Base-by-base conservation (phyloP, 1,140 invertebrate genomes). In the Bombus vancouverensis region DNA sequence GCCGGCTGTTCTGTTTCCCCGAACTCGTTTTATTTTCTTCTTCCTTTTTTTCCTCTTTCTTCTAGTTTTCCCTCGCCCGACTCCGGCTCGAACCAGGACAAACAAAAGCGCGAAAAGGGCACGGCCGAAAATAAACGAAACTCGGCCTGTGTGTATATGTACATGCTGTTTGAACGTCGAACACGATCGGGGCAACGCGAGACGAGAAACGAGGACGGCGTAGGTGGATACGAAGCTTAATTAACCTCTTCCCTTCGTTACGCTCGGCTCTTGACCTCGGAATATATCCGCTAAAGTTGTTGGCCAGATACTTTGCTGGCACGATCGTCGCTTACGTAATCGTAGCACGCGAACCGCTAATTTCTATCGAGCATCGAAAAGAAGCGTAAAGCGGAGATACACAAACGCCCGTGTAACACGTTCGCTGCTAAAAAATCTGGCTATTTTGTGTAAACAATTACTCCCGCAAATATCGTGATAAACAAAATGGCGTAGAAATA, bases 161-260 rank as follows among this genome's bases (percentile, higher is more conserved):
- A 22, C 47, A 53, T 22, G 18, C 47, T 53, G n/a, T 65, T 65
- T n/a, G n/a, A 32, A 32, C 13, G 13, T 18, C 2, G 28, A 25
- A 25, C 10, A 3, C 57, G 25, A 32, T 34, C 15, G 12, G 10
- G 62, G 39, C 28, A 37, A 83, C 42, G 37, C 39, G 13, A 68
- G 74, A 28, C n/a, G 53, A 25, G 74, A 75, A 77, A 88, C 68
- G 82, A 85, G 81, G 74, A 84, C 78, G 70, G 75, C 74, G 70
- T 87, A 88, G 86, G 86, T 90, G 77, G 79, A 85, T 81, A 37
- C 22, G 74, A 76, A 66, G 87, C 83, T 90, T 90, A 90, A 90
- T 90, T 90, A 90, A 90, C 82, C 53, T 81, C 77, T 90, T 90
- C 86, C 88, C 76, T 85, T 90, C 86, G 57, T 88, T 90, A 90